phyloP scores from a whole-genome alignment of 2,113 vertebrate genomes.

The Aplodontia rufa region DNA sequence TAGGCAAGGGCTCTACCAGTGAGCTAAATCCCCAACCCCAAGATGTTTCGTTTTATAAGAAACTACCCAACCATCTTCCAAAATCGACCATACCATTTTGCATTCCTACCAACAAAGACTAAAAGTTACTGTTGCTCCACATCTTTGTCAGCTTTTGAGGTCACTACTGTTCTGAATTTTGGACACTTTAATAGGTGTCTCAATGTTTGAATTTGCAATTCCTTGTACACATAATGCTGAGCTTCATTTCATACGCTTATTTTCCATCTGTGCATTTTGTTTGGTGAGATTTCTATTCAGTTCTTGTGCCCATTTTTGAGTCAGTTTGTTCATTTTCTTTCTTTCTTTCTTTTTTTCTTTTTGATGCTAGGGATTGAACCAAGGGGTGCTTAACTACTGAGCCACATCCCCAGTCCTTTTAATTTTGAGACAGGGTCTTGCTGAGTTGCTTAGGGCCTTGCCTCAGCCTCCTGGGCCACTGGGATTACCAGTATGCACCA shows the following conservation, averaged over 20 bases:
- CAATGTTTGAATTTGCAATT: conserved; percentile 6
- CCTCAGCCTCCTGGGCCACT: too few species aligned
- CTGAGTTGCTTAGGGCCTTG: too few species aligned
- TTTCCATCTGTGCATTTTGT: background rate
- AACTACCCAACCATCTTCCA: background rate
- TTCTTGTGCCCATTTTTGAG: background rate
- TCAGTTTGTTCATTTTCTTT: background rate
- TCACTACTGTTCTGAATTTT: background rate
- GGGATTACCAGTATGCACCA: too few species aligned
- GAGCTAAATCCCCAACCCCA: too few species aligned
- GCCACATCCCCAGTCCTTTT: too few species aligned
- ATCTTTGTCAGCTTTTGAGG: background rate
- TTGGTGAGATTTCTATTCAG: background rate
- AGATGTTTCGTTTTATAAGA: background rate
- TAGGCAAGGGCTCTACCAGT: too few species aligned
- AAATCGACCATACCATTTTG: background rate
- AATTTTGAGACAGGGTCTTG: too few species aligned
- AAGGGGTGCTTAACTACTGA: too few species aligned
- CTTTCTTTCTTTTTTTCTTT: background rate
- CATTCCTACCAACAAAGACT: background rate
- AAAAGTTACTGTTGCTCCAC: background rate
- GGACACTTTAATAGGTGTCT: background rate
- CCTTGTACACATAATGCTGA: background rate
- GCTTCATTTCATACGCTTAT: background rate
- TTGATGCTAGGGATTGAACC: too few species aligned